Base-by-base conservation (phyloP, 2,888 invertebrate species). In the Phyto melanocephala region DNA sequence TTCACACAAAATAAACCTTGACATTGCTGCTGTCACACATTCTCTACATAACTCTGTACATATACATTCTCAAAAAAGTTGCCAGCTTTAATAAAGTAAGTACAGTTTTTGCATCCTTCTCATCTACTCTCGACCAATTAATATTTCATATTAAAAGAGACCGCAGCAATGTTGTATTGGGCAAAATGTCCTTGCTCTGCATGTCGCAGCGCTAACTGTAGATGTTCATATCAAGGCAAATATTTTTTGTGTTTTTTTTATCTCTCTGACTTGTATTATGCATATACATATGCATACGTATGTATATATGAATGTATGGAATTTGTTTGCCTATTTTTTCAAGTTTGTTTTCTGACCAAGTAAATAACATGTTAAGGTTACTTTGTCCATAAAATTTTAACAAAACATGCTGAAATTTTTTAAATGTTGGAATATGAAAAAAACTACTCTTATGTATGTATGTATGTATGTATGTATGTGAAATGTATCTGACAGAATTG, bases 131-230 rank as follows among this genome's bases (percentile, higher is more conserved):
- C 20, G 35, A 37, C 68, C 60, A 68, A 72, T 72, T 77, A 72
- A 81, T 62, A 68, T 72, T 77, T 77, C 42, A 77, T 72, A 72
- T 67, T 35, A 54, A 62, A 67, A 22, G n/a, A 63, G 15, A 15
- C 60, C 74, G 63, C 63, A 65, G 40, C 70, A 65, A 75, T 71
- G 50, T 42, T 71, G 37, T 52, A 52, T 58, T 56, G 63, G 35
- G 10, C 63, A 58, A 54, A 67, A 40, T 80, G 71, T 71, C 76
- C 80, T 80, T 80, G 71, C 65, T 60, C 71, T 80, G 76, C 70
- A 60, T 67, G 8, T 17, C 52, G 24, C 15, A 47, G 20, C 10
- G 20, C 47, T 20, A 4, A 0, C 1, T 10, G 17, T 11, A 10
- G 20, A 47, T 47, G 28, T 6, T 28, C 6, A 5, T 28, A 28